phyloP scores from a whole-genome alignment of 2,797 vertebrate species.

The Myotis findleyi region DNA sequence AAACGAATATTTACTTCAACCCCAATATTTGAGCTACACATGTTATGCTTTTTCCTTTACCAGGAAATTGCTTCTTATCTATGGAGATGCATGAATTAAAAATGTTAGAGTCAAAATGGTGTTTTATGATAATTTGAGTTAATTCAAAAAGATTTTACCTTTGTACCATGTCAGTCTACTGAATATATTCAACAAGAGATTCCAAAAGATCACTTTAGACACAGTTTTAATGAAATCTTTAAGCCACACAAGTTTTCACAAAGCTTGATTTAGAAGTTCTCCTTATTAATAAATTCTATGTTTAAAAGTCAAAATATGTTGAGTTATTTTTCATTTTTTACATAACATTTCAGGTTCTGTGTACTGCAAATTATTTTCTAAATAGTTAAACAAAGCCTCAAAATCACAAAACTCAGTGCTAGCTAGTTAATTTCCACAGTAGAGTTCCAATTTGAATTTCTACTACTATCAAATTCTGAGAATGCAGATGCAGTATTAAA shows the following conservation, averaged over 20 bases:
- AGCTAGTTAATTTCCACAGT: neutral
- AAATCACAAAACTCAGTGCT: neutral
- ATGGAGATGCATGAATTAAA: neutral
- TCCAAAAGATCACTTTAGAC: neutral
- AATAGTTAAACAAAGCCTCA: neutral
- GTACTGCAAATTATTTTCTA: neutral
- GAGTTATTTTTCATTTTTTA: neutral
- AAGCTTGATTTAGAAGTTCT: neutral
- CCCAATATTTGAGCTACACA: neutral
- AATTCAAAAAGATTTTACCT: neutral
- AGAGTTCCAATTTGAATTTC: neutral
- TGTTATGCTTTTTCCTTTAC: neutral
- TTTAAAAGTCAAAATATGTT: neutral
- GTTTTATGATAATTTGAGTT: neutral
- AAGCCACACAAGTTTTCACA: neutral
- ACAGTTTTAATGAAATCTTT: neutral
- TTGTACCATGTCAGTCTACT: neutral
- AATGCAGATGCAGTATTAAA: neutral
- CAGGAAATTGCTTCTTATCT: neutral
- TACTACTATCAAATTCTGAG: neutral
- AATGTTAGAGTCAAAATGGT: neutral
- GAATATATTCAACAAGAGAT: neutral
- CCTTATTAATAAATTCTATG: neutral
- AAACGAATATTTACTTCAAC: neutral
- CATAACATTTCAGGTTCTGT: neutral